Conservation (phyloP, 2,113 vertebrate species). For the Engraulis encrasicolus region DNA sequence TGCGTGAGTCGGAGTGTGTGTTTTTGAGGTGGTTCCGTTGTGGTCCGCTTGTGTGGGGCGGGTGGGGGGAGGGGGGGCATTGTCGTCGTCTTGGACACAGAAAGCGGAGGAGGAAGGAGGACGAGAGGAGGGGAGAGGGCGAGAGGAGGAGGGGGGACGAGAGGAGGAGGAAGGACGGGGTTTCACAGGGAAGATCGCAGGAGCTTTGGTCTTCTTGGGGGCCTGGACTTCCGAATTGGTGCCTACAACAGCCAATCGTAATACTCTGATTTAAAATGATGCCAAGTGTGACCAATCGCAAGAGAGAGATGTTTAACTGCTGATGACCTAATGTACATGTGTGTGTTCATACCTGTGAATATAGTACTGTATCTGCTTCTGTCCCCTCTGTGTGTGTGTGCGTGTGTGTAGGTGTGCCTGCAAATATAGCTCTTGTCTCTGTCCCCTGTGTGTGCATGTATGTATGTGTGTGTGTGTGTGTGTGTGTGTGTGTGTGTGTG, state of each 20-base stretch:
- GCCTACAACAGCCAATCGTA: conserved; percentile 24
- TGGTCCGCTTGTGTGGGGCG: too few species aligned
- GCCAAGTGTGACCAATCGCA: too few species aligned
- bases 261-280: too few species aligned
- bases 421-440: too few species aligned
- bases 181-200: conserved; percentile 12
- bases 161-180: not conserved
- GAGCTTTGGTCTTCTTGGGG: conserved; percentile 52
- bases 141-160: not conserved
- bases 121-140: not conserved
- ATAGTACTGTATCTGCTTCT: too few species aligned
- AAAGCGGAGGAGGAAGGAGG: not conserved
- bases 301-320: too few species aligned
- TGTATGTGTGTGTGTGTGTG: not conserved
- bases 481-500: not conserved
- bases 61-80: not conserved
- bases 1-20: too few species aligned
- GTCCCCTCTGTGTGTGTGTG: not conserved
- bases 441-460: not conserved
- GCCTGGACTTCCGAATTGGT: conserved; percentile 54
- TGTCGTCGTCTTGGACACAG: conserved; percentile 15
- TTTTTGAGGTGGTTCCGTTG: too few species aligned
- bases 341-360: conserved; percentile 11
- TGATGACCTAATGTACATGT: not conserved
- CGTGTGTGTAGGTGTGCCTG: not conserved